Base-by-base conservation (phyloP, 2,888 invertebrate species). In the Macrosiphum euphorbiae region DNA sequence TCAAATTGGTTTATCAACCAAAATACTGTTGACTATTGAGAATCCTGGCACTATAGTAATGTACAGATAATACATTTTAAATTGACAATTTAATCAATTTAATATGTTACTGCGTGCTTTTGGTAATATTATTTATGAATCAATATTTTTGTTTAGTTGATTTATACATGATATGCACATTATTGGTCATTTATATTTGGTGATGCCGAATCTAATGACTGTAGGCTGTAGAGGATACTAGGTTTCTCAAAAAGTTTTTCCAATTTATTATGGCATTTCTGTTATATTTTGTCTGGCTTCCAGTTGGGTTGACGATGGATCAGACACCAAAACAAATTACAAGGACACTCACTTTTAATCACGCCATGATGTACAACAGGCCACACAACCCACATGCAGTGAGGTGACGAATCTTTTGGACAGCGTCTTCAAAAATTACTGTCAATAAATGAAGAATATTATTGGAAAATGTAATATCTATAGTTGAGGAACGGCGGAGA, bases 251-350 rank as follows among this genome's bases (percentile, higher is more conserved):
- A 89, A 44, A 61, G 28, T 58, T 89, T 89, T 89, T 26, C 44
- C 78, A 78, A 35, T 78, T 78, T 78, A 78, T 20, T 52, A 50
- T 24, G 20, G 20, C 78, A 78, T 78, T 78, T 78, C 35, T 78
- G 41, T 52, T n/a, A n/a, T 55, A 41, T 52, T 35, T 91, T 28
- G 91, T 85, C 55, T 84, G 91, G 91, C 84, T 78, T 52, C 55
- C 55, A 85, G 55, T 85, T 58, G 55, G n/a, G 41, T 55, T n/a
- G 44, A 58, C 85, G 91, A 85, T 55, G 52, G 85, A 91, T 90
- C 44, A 58, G 85, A 85, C 91, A n/a, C 91, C 85, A 91, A 58
- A 91, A 91, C 58, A 44, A 91, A 91, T 91, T 91, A 85, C 55
- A 55, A 28, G 50, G n/a, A 44, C 85, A 86, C 91, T 91, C 85